Evolutionary conservation across 2,888 invertebrate genomes (phyloP).

Genomic region (Mythimna ferrago): DNA sequence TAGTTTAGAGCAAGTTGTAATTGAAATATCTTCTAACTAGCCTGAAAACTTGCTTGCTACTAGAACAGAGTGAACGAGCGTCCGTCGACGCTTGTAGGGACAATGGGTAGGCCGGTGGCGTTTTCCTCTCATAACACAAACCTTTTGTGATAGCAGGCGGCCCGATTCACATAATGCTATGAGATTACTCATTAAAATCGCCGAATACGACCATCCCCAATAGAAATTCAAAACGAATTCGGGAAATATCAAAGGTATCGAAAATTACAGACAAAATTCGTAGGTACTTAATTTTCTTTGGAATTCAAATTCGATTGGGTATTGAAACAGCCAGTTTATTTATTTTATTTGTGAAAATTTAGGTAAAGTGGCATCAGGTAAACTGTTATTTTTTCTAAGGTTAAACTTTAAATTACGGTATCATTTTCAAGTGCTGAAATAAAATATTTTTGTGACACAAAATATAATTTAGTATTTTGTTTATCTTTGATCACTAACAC

Average conservation of each 20-base stretch:
- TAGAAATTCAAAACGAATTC: constrained; percentile 47
- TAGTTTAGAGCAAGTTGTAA: not conserved
- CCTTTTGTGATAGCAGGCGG: constrained; percentile 73
- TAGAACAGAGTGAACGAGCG: constrained; percentile 65
- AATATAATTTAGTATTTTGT: not conserved
- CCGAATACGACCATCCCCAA: constrained; percentile 44
- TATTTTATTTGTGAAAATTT: too few species aligned
- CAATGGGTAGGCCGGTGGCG: constrained; percentile 73
- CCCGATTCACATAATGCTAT: constrained; percentile 70
- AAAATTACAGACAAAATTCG: constrained; percentile 26
- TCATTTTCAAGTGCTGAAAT: not conserved
- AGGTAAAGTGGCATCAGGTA: too few species aligned
- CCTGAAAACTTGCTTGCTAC: constrained; percentile 14
- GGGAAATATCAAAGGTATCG: constrained; percentile 44
- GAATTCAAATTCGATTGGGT: constrained; percentile 28
- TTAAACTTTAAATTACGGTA: too few species aligned
- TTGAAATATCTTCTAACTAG: not conserved
- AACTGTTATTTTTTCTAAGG: too few species aligned
- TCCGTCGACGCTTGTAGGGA: constrained; percentile 65
- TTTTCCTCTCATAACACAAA: constrained; percentile 73
- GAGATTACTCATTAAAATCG: constrained; percentile 77
- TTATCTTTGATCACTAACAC: constrained; percentile 1
- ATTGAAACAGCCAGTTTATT: constrained; percentile 1
- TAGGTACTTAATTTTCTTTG: constrained; percentile 31
- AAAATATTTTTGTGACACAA: not conserved